Conservation (phyloP, 2,888 invertebrate genomes). For the Hipparchia sbordonii region DNA sequence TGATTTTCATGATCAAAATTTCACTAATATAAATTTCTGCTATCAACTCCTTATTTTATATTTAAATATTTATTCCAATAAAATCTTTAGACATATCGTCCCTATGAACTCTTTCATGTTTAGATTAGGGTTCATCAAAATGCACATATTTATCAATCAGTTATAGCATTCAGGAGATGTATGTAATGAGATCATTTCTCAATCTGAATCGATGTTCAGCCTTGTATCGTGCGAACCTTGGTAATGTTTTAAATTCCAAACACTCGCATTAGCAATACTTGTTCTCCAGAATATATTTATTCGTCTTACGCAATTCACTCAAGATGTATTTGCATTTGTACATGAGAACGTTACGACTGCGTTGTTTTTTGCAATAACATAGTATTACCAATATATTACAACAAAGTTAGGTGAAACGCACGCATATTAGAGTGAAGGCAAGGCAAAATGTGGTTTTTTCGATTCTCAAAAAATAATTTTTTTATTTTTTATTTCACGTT, state of each 20-base stretch:
- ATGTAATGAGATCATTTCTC: constrained; percentile 50
- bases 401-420: too few relatives aligned
- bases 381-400: not conserved
- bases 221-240: constrained; percentile 42
- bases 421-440: too few relatives aligned
- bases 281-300: constrained; percentile 56
- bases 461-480: too few relatives aligned
- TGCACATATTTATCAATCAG: constrained; percentile 10
- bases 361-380: constrained; percentile 9
- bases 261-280: constrained; percentile 49
- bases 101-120: not conserved
- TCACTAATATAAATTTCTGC: too few relatives aligned
- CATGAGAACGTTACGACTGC: not conserved
- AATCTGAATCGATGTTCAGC: constrained; percentile 51
- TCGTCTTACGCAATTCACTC: constrained; percentile 50
- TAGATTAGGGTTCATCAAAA: constrained; percentile 1
- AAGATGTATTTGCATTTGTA: constrained; percentile 5
- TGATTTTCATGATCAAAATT: too few relatives aligned
- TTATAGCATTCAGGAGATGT: constrained; percentile 6
- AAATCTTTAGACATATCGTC: too few relatives aligned
- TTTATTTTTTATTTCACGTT: too few relatives aligned
- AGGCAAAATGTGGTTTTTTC: too few relatives aligned
- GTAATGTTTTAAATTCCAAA: constrained; percentile 64
- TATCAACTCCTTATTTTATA: too few relatives aligned
- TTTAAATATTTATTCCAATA: too few relatives aligned